Base-by-base conservation (phyloP, 2,888 invertebrate species). In the Aleiodes testaceus region DNA sequence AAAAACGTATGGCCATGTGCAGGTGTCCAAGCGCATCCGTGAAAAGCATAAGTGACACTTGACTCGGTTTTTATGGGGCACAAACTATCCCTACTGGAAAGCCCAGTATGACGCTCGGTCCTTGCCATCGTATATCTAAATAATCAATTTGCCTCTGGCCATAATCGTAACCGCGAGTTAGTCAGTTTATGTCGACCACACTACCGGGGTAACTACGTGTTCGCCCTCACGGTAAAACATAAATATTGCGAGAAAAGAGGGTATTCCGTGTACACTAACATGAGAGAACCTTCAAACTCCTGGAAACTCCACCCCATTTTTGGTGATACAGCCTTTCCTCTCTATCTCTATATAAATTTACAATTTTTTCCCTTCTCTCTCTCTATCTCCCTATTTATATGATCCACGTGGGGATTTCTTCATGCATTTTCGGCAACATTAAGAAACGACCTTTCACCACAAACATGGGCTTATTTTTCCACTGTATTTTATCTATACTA, bases 161-260 rank as follows among this genome's bases (percentile, higher is more conserved):
- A 86, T 86, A 86, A 86, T 85, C 86, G 85, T 86, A 86, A 85
- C 84, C 82, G 81, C 81, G 84, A 84, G 85, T 84, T 83, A 82
- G 82, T 79, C 75, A 80, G 79, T 84, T 85, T 84, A 85, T 80
- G 81, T 71, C 66, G 74, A 74, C 77, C 73, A 68, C 70, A 68
- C 77, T 73, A 75, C 59, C 77, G 75, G 36, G 4, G 77, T 81
- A 81, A 84, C 81, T 81, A 80, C 80, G 80, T 76, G 80, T 78
- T 69, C 71, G 50, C 63, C 73, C 59, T 64, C 78, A 78, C 70
- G 77, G 76, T 77, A 76, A 81, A 79, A 75, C 79, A 81, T 82
- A 79, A 81, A 82, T 82, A 82, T 83, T 82, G 80, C 78, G 69
- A 18, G 36, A 16, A 47, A 59, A 49, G 63, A 78, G 76, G 70